phyloP scores from a whole-genome alignment of 2,113 vertebrate genomes.

The Cryptotis parvus region DNA sequence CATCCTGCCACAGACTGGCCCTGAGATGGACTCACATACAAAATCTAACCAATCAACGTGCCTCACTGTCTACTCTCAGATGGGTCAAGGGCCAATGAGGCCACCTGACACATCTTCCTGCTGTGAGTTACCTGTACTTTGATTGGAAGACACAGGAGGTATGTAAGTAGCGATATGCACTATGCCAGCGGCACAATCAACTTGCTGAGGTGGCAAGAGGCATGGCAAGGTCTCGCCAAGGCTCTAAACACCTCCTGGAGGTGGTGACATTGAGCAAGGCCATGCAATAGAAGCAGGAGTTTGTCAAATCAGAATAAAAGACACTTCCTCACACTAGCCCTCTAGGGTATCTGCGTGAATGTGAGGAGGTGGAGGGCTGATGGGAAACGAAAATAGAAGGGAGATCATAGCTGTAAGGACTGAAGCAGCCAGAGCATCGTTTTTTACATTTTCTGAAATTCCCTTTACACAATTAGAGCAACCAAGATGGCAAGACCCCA shows the following conservation, averaged over 20 bases:
- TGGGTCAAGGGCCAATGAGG: neutral
- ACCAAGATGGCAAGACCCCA: neutral
- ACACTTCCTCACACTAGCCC: neutral
- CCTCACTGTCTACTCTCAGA: neutral
- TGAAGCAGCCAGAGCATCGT: too few species aligned
- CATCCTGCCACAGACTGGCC: neutral
- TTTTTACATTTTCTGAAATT: neutral
- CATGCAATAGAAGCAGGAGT: neutral
- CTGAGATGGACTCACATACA: neutral
- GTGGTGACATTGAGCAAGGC: neutral
- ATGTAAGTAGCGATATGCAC: neutral
- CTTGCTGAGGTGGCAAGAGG: neutral
- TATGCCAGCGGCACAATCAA: neutral
- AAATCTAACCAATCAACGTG: neutral
- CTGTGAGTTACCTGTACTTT: neutral
- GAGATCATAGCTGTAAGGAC: too few species aligned
- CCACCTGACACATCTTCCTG: neutral
- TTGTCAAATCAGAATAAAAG: neutral
- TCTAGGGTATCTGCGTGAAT: neutral
- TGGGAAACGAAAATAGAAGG: neutral
- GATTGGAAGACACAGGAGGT: neutral
- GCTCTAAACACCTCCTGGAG: neutral
- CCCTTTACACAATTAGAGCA: neutral
- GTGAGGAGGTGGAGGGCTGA: neutral
- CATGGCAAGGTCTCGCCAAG: neutral